phyloP scores from a whole-genome alignment of 2,888 invertebrate species.

The Mesochorus sp. region DNA sequence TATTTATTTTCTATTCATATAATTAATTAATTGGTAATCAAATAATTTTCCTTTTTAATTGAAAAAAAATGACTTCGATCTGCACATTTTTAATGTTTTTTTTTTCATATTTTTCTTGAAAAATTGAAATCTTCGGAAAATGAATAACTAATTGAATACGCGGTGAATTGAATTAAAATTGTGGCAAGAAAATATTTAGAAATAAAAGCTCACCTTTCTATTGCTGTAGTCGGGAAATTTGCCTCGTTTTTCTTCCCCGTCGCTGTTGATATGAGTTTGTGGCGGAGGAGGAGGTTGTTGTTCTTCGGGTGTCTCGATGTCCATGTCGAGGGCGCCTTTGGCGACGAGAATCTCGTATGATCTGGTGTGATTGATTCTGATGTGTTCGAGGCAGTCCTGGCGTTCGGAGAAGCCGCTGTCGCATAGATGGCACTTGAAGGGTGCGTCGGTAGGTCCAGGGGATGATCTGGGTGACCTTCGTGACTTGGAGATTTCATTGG shows the following conservation, averaged over 20 bases:
- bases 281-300: conserved; percentile 79
- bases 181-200: no score
- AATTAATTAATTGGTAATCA: neutral
- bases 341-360: conserved; percentile 92
- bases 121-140: no score
- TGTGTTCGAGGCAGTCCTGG: conserved; percentile 91
- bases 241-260: conserved; percentile 88
- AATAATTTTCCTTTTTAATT: neutral
- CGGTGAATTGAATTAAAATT: no score
- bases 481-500: conserved; percentile 68
- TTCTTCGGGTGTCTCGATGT: conserved; percentile 82
- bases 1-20: neutral
- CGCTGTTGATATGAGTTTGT: no score
- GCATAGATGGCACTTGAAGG: conserved; percentile 96
- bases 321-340: conserved; percentile 89
- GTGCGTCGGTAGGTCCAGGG: conserved; percentile 85
- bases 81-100: no score
- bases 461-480: conserved; percentile 77
- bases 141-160: no score
- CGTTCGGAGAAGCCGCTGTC: conserved; percentile 93
- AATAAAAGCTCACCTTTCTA: conserved; percentile 87
- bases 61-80: no score
- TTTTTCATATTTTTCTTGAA: no score
- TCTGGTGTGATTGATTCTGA: conserved; percentile 88
- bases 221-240: conserved; percentile 94